Conservation (phyloP, 2,888 invertebrate genomes). For the Listrodromus nycthemerus region DNA sequence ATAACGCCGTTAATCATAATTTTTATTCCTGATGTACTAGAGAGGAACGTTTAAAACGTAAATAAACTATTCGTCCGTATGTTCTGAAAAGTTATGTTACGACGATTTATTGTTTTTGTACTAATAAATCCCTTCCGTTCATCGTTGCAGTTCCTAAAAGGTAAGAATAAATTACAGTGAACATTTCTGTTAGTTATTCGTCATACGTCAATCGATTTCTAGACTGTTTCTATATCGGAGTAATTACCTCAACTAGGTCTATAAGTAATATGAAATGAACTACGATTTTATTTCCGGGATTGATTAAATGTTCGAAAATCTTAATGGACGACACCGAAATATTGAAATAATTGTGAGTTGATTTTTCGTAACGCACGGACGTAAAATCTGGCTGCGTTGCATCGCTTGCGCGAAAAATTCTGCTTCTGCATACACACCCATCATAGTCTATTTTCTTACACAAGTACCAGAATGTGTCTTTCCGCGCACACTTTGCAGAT, state of each 20-base stretch:
- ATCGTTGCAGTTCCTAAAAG: not conserved
- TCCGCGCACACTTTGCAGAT: too few species aligned
- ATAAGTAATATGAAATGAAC: too few species aligned
- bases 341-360: not conserved
- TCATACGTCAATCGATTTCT: not conserved
- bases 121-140: not conserved
- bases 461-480: too few species aligned
- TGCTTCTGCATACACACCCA: too few species aligned
- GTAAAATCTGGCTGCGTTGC: too few species aligned
- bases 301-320: not conserved
- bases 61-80: conserved; percentile 80
- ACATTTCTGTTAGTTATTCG: too few species aligned
- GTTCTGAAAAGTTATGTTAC: conserved; percentile 66
- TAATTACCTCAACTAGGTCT: too few species aligned
- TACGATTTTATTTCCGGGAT: too few species aligned
- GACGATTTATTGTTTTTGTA: conserved; percentile 2
- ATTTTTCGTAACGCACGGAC: not conserved
- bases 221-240: not conserved
- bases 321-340: not conserved
- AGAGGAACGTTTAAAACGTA: conserved; percentile 75
- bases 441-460: too few species aligned
- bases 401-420: too few species aligned
- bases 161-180: conserved; percentile 12
- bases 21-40: conserved; percentile 77
- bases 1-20: conserved; percentile 71